A percentile compares a stretch with the other conserved stretches of the same genome.
These are phyloP conservation scores for Halocynthia roretzi DNA, from an alignment of 23 tunicate species.

Conservation along the genomic window DNA sequence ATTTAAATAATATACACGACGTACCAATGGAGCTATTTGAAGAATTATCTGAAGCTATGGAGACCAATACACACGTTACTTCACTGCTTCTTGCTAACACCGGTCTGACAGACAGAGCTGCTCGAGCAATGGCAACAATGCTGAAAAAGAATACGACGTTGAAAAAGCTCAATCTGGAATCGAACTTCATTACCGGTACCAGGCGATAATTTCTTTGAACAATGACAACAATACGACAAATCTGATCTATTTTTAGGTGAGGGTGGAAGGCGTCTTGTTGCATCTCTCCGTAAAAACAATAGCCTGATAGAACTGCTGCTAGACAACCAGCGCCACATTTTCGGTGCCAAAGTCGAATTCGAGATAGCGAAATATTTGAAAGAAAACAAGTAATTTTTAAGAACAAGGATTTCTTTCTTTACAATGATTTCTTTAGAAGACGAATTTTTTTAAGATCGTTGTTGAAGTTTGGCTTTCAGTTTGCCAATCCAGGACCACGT, in stretches of 20 bases:
- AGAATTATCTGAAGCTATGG: constrained; percentile 87
- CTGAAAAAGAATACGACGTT: constrained; percentile 59
- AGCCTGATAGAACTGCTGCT: constrained; percentile 64
- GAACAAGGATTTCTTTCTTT: background rate
- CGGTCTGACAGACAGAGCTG: constrained; percentile 73
- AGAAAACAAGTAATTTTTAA: constrained; percentile 66
- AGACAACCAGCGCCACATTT: constrained; percentile 97
- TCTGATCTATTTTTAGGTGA: constrained; percentile 36
- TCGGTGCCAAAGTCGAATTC: constrained; percentile 94
- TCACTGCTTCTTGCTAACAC: constrained; percentile 63
- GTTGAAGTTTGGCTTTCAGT: constrained; percentile 88
- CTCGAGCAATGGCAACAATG: constrained; percentile 81
- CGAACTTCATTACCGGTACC: constrained; percentile 90
- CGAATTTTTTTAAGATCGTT: constrained; percentile 39
- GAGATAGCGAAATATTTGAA: constrained; percentile 76
- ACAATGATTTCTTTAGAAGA: background rate
- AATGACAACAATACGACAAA: background rate
- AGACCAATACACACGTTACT: constrained; percentile 81
- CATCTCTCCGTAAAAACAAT: constrained; percentile 51
- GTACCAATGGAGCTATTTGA: constrained; percentile 88
- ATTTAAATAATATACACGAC: constrained; percentile 94
- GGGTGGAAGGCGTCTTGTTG: constrained; percentile 71
- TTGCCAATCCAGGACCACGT: constrained; percentile 89
- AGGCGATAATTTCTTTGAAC: background rate
- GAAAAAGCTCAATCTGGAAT: constrained; percentile 84